These are phyloP conservation scores for Antheraea pernyi DNA, from an alignment of 1,140 invertebrate species.

Conservation along the genomic window DNA sequence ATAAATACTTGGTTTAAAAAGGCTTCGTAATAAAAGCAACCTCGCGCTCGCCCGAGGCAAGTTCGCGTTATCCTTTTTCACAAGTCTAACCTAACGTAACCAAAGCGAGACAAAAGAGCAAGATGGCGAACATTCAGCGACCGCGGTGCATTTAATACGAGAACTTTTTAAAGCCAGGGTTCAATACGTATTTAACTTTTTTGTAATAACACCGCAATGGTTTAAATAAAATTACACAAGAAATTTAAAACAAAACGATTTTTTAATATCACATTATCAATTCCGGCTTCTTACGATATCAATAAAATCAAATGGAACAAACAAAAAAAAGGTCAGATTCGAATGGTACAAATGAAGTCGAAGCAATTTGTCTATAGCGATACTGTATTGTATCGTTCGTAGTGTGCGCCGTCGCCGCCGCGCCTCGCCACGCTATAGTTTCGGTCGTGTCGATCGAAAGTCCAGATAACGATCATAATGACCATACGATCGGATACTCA, in stretches of 20 bases:
- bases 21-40: too few species aligned
- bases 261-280: background rate
- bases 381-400: background rate
- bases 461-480: constrained; percentile 47
- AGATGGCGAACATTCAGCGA: too few species aligned
- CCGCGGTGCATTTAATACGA: too few species aligned
- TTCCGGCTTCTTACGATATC: background rate
- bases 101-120: too few species aligned
- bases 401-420: constrained; percentile 3
- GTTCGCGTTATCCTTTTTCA: too few species aligned
- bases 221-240: too few species aligned
- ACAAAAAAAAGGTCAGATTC: constrained; percentile 11
- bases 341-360: constrained; percentile 23
- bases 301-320: constrained; percentile 1
- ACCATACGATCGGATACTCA: constrained; percentile 41
- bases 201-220: too few species aligned
- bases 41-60: too few species aligned
- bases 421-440: background rate
- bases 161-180: too few species aligned
- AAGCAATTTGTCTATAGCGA: constrained; percentile 29
- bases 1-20: too few species aligned
- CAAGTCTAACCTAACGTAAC: too few species aligned
- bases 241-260: background rate
- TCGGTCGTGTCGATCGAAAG: constrained; percentile 42
- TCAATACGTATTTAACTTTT: too few species aligned